Evolutionary conservation across 2,797 vertebrate genomes (phyloP), one percentile per base, ranked within the genome.

Genomic region (Mus caroli): DNA sequence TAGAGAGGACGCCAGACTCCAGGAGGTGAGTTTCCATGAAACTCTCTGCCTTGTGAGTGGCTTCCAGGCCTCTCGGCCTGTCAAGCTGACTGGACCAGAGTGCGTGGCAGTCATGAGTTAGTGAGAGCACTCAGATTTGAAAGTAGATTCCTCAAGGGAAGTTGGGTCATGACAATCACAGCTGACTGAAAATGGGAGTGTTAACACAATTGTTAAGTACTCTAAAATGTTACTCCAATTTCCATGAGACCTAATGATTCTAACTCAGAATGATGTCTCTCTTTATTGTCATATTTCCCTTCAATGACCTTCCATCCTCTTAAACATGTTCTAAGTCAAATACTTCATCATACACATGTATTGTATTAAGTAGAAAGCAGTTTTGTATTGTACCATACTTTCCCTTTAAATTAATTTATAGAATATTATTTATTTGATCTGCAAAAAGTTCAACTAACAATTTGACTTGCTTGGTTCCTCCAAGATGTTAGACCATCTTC

Each of bases 141-240:
- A 4, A 91, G n/a, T 80, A 6, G 58, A 5, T 83, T 6, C 56
- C 50, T 84, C 62, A 83, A 88, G 17, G 54, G 31, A 92, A 75
- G 46, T 10, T 67, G 86, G 92, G 76, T 85, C 22, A 52, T 17
- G 24, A 64, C 84, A 88, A 83, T 3, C 82, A 8, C 40, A 78
- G 28, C 34, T 31, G 71, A 67, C 20, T 87, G 31, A 71, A 79
- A 94, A 94, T 71, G 12, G 31, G 69, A 77, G 5, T 28, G 91
- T 52, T n/a, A 67, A n/a, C 46, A 92, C 85, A 89, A 46, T 50
- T 96, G 46, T 54, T 58, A 52, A 43, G 43, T 37, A 37, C 12
- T 62, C 50, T 92, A 76, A 86, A 83, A 43, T 87, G 24, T n/a
- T 78, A 62, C 69, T 94, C 58, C 17, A 83, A 43, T 87, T 90